Base-by-base conservation (phyloP, 2,888 invertebrate genomes). In the Andrena haemorrhoa region DNA sequence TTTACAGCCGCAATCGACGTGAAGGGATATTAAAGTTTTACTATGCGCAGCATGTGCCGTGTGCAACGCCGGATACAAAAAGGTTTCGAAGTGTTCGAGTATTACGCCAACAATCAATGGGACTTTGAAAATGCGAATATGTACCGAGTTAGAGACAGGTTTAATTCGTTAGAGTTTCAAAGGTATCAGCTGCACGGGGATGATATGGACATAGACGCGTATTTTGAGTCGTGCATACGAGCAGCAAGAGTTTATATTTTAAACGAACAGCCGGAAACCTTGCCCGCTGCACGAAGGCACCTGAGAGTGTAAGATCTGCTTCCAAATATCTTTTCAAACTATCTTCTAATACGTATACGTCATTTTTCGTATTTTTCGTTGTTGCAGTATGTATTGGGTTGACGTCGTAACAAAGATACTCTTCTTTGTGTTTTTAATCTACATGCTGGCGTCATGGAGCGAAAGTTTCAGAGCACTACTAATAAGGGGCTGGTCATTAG, bases 41-140 rank as follows among this genome's bases (percentile, higher is more conserved):
- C 35, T 82, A 26, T 72, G 56, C 79, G 0, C 93, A 98, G 98
- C 35, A 95, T 98, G 91, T 96, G 97, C 91, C 96, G 96, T 68
- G 97, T 98, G 1, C 98, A 98, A 87, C 96, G 96, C 75, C 96
- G 97, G 64, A 97, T 98, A 88, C 95, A 95, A 85, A 97, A 98
- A 94, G 97, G 98, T 0, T 97, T 98, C 91, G 97, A 97, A 90
- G 97, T 97, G 0, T 97, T 98, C 90, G 97, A 98, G 91, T 98
- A 98, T 93, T 98, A 98, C 94, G 98, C 98, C 0, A 97, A 97
- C 92, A 97, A 97, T 92, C 97, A 98, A 83, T 98, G 98, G 98
- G 97, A 97, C 91, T 98, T 98, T 93, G 96, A 96, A 61, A 97
- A 97, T 26, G 95, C 96, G 68, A 95, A 96, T 83, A 95, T 96